These are phyloP conservation scores for Pelagia noctiluca DNA, from an alignment of 30 jellyfish, hydroid and myxozoan genomes.

Conservation along the genomic window DNA sequence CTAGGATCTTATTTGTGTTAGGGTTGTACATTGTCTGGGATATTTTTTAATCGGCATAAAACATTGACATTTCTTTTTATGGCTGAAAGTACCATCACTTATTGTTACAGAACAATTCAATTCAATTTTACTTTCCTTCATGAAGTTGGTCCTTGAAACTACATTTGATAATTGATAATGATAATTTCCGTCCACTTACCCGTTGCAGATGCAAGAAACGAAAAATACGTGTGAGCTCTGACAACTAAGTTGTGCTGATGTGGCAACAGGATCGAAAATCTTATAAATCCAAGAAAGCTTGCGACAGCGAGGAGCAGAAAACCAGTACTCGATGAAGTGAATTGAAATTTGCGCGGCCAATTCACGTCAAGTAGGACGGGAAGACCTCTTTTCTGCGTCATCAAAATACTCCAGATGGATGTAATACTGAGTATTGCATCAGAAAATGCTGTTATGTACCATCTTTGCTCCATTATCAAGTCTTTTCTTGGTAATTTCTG, in stretches of 20 bases:
- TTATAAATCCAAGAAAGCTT: constrained; percentile 53
- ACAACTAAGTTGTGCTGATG: constrained; percentile 11
- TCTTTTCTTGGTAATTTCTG: constrained; percentile 25
- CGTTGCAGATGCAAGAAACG: constrained; percentile 57
- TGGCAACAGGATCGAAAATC: constrained; percentile 54
- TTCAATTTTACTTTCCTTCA: no score
- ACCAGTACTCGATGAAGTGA: neutral
- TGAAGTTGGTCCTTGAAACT: no score
- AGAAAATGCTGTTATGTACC: constrained; percentile 40
- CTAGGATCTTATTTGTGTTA: no score
- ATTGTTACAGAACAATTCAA: no score
- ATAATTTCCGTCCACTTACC: constrained; percentile 23
- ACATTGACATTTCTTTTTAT: no score
- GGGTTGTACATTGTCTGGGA: no score
- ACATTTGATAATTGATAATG: no score
- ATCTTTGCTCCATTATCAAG: neutral
- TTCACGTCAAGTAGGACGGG: neutral
- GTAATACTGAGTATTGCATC: constrained; percentile 55
- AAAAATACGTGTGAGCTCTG: constrained; percentile 32
- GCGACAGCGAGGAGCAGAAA: constrained; percentile 44
- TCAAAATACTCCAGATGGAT: constrained; percentile 11
- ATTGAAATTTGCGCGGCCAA: neutral
- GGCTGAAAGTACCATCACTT: no score
- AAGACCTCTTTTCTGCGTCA: neutral
- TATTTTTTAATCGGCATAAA: no score